Base-by-base conservation (phyloP, 2,797 vertebrate genomes). In the Coregonus suidteri region DNA sequence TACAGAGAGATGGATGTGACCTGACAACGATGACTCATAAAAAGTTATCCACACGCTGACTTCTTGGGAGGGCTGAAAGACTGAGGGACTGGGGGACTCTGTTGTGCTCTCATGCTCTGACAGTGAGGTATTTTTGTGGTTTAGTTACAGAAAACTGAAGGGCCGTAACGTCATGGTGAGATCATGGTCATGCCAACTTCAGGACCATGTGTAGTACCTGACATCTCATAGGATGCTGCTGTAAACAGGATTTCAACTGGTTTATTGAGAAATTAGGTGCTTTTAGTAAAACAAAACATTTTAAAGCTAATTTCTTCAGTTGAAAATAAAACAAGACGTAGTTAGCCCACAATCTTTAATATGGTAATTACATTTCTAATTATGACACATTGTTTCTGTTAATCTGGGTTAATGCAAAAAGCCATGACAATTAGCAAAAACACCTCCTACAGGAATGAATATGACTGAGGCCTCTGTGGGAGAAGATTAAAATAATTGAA, bases 1-100 rank as follows among this genome's bases (percentile, higher is more conserved):
- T 35, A 52, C 67, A 14, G 18, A 75, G n/a, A 37, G 56, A 79
- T 74, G 35, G 25, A 79, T 79, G 54, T 53, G 25, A 56, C 71
- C 71, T 59, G 62, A 75, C 77, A 75, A 64, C 41, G 35, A 35
- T 37, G 37, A 59, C 37, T 34, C n/a, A 71, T 65, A 64, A 35
- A 75, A 79, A 59, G 64, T 75, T 75, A 9, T 18, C 76, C 4
- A n/a, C 65, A 18, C 35, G 9, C 66, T 34, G 73, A 75, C 34
- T 16, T 54, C 56, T 64, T 77, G 9, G 31, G 76, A 66, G 18
- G 70, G 20, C 15, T 9, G 41, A 47, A 13, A 47, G 41, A 47
- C 7, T 9, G 20, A 31, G 20, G 20, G 70, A 3, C 67, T 68
- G 14, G 15, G 6, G 30, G 30, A 16, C 0, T 59, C 41, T 7